Evolutionary conservation across 2,888 invertebrate genomes (phyloP).

Genomic region (Pseudolycoriella hygida): DNA sequence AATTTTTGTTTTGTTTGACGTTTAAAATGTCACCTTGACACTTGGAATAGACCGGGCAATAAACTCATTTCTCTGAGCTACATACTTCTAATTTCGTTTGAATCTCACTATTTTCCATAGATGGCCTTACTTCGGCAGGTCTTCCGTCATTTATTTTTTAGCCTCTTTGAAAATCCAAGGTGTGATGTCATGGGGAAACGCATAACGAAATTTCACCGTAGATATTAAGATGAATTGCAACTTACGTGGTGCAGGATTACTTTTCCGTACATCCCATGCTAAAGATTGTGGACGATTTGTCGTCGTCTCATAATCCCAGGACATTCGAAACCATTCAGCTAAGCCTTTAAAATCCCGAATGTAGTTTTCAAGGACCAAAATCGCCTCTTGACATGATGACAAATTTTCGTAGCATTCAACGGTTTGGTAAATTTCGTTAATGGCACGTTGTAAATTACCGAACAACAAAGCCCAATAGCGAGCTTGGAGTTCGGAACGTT

Average conservation of each 20-base stretch:
- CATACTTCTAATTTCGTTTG: too few species aligned
- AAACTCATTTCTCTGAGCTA: too few species aligned
- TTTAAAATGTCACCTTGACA: too few species aligned
- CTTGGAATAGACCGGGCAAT: too few species aligned
- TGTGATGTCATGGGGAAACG: too few species aligned
- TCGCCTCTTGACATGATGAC: constrained; percentile 90
- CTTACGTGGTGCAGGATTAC: constrained; percentile 37
- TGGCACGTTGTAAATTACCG: constrained; percentile 81
- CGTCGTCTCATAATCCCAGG: constrained; percentile 86
- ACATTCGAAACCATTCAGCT: constrained; percentile 83
- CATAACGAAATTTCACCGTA: too few species aligned
- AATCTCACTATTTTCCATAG: too few species aligned
- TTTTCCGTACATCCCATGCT: constrained; percentile 92
- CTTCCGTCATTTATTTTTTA: too few species aligned
- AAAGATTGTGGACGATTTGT: constrained; percentile 72
- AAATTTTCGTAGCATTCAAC: constrained; percentile 89
- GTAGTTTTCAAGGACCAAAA: constrained; percentile 85
- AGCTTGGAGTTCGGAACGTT: constrained; percentile 73
- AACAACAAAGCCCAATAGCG: constrained; percentile 92
- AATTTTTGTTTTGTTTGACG: too few species aligned
- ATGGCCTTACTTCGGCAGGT: too few species aligned
- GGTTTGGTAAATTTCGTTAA: constrained; percentile 88
- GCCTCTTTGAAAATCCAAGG: too few species aligned
- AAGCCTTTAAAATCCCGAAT: constrained; percentile 85
- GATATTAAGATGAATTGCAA: too few species aligned